Evolutionary conservation across 1,140 invertebrate genomes (phyloP), one percentile per base, ranked within the genome.

Genomic region (Drusus annulatus): DNA sequence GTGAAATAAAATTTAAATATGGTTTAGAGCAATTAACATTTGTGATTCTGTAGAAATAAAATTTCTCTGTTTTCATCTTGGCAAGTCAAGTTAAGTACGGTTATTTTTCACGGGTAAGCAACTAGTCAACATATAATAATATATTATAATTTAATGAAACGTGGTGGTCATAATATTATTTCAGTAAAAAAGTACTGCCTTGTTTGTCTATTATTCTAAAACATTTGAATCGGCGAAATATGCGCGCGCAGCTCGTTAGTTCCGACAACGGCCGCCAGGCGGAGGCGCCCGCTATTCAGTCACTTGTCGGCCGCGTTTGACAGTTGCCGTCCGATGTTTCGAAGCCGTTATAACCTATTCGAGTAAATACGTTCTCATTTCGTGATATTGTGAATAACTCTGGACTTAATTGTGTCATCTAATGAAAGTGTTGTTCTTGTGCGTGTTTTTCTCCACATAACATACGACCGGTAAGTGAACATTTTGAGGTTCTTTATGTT

Each of bases 251-350:
- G 13, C 13, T 17, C 6, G 19, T 21, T 76, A 76, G 74, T 76
- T 76, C 23, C 7, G 36, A 19, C 28, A 31, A 19, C 60, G 10
- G 52, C 74, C 74, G 74, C 54, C 23, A 58, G 74, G 31, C 6
- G 74, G 3, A 45, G 15, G 56, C 74, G 31, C 23, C 50, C 23
- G 74, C 28, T 62, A 17, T 45, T 45, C 74, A 76, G 74, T 76
- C 74, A 76, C 31, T 60, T 76, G 74, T 76, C 74, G 74, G 56
- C 74, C 54, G 74, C 74, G 74, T 76, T 76, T 76, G 74, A 76
- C 74, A 76, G 74, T 23, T 28, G 74, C n/a, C 19, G 50, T 36
- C 19, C 50, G 7, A 28, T 56, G 25, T 74, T 56, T 56, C 21
- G 0, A 8, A 56, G 15, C 28, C 19, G 50, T 74, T 51, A 74